These are phyloP conservation scores for Tympanoctomys barrerae DNA, from an alignment of 2,797 vertebrate species.

Conservation along the genomic window DNA sequence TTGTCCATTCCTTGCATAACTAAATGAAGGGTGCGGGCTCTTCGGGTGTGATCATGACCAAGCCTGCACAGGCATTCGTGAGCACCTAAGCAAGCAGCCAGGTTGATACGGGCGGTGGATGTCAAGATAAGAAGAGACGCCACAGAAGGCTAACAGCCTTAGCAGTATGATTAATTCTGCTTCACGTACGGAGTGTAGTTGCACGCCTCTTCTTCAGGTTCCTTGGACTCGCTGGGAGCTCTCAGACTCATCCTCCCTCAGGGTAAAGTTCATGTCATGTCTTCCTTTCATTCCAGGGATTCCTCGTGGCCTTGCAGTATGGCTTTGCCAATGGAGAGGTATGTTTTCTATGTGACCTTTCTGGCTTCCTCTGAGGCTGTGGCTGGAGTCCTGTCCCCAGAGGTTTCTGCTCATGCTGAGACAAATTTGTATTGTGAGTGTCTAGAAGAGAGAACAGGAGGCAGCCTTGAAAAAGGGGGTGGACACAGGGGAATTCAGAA, in stretches of 20 bases:
- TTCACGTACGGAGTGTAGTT: too few species aligned
- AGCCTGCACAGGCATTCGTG: neutral
- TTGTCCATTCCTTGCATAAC: neutral
- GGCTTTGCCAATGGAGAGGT: conserved; percentile 99
- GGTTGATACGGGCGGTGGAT: neutral
- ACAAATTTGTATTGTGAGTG: neutral
- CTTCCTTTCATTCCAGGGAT: conserved; percentile 90
- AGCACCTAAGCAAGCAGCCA: neutral
- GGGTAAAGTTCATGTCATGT: conserved; percentile 37
- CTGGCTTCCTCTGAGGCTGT: neutral
- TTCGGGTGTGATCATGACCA: neutral
- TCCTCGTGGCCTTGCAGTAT: conserved; percentile 95
- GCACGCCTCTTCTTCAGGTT: neutral
- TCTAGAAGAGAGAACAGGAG: neutral
- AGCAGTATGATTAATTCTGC: neutral
- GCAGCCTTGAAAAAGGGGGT: neutral
- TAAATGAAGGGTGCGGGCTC: neutral
- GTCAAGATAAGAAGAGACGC: neutral
- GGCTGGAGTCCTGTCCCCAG: neutral
- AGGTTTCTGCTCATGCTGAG: neutral
- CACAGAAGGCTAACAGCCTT: neutral
- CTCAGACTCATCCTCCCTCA: neutral
- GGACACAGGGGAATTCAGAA: neutral
- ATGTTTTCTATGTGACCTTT: conserved; percentile 72
- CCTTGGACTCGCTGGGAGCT: neutral